These are phyloP conservation scores for Omphaloscelis lunosa DNA, from an alignment of 2,888 invertebrate genomes.

Conservation along the genomic window DNA sequence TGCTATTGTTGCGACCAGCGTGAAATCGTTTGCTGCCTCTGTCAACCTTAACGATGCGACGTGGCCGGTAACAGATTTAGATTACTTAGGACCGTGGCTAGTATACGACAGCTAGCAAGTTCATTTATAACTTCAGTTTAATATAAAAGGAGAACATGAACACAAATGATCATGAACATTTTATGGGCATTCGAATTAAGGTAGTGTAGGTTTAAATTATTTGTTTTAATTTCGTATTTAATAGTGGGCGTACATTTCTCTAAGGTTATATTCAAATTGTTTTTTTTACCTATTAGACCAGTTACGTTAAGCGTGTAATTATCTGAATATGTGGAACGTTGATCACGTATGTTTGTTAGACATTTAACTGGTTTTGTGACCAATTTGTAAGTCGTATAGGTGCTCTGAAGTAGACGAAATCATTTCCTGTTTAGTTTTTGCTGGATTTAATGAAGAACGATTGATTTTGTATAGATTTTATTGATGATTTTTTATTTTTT, in stretches of 20 bases:
- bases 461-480: constrained; percentile 57
- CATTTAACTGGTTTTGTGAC: constrained; percentile 67
- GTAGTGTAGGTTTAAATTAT: constrained; percentile 18
- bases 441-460: constrained; percentile 63
- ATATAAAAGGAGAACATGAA: constrained; percentile 28
- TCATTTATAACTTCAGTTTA: constrained; percentile 49
- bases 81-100: constrained; percentile 56
- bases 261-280: constrained; percentile 51
- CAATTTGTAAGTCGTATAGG: constrained; percentile 65
- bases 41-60: constrained; percentile 75
- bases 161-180: constrained; percentile 21
- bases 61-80: constrained; percentile 69
- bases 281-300: constrained; percentile 41
- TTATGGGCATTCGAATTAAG: constrained; percentile 37
- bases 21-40: constrained; percentile 76
- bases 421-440: constrained; percentile 77
- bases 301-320: constrained; percentile 52
- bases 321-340: constrained; percentile 67
- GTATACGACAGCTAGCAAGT: too few relatives aligned
- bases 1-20: constrained; percentile 73
- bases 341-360: constrained; percentile 57
- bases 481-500: too few relatives aligned
- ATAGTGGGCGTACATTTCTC: constrained; percentile 58
- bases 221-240: constrained; percentile 49
- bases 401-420: constrained; percentile 68